Evolutionary conservation across 2,797 vertebrate species (phyloP), one percentile per base, ranked within the genome.

Genomic region (Astyanax mexicanus): DNA sequence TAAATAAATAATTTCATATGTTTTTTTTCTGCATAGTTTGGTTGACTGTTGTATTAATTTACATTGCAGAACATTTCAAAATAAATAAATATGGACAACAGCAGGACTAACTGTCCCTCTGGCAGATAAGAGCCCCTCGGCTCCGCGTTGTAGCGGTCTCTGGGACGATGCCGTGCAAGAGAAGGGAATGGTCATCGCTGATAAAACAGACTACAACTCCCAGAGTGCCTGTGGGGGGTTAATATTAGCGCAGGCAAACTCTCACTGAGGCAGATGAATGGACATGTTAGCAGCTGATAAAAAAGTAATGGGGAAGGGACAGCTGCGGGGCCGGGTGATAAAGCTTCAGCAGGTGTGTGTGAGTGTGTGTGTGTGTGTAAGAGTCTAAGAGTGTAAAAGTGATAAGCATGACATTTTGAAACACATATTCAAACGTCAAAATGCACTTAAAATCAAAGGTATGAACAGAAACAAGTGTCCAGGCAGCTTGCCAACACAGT

Each of bases 281-380:
- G 68, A 54, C 52, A 67, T 68, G 73, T 62, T 55, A 45, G 23
- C 66, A n/a, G 27, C 54, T 60, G 25, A 74, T 82, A 83, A 87
- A 89, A 85, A 84, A 84, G 85, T 86, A 91, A 89, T 83, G 86
- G 83, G 84, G 66, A 74, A 78, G 81, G 88, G 88, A 87, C 91
- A 93, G 90, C 89, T 92, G 91, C 86, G 84, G 81, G 84, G 51
- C 29, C 71, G 75, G 69, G 58, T 19, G 57, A 52, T 52, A 64
- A 70, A 69, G 58, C 71, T 65, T 40, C 54, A 23, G 51, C 81
- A 80, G 74, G 64, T 69, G 68, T 51, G 27, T 73, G 62, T 25
- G n/a, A n/a, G n/a, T n/a, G n/a, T n/a, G n/a, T n/a, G n/a, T n/a
- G n/a, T n/a, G n/a, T 32, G 29, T 32, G 29, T 5, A 5, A 5